These are phyloP conservation scores for Athrips mouffetella DNA, from an alignment of 2,888 invertebrate species.

Conservation along the genomic window DNA sequence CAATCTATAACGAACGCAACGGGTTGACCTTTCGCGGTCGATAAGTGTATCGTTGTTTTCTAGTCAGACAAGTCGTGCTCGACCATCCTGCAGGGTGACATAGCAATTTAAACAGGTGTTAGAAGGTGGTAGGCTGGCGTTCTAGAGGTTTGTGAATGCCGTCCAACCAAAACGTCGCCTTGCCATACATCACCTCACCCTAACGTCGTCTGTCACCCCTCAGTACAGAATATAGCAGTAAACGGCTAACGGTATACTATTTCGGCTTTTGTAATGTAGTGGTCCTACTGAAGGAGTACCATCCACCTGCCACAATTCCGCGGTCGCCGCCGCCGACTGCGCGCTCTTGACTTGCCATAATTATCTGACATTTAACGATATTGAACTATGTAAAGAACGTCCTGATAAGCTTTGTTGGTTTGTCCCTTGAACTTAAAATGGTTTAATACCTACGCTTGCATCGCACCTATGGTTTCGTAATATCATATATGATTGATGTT, in stretches of 20 bases:
- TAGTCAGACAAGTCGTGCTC: not conserved
- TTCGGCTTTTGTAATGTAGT: no score
- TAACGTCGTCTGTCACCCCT: no score
- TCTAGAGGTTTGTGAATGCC: no score
- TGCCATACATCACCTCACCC: no score
- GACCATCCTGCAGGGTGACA: no score
- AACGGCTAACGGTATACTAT: no score
- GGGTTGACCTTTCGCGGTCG: constrained; percentile 52
- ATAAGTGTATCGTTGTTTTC: not conserved
- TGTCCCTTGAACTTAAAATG: constrained; percentile 41
- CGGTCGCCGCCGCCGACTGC: not conserved
- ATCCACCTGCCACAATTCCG: no score
- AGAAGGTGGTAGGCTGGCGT: no score
- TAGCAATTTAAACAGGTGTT: no score
- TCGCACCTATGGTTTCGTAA: not conserved
- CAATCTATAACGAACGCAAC: constrained; percentile 55
- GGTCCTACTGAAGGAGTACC: no score
- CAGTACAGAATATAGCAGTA: no score
- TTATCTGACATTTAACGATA: constrained; percentile 50
- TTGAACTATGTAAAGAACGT: constrained; percentile 31
- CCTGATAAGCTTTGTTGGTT: constrained; percentile 16
- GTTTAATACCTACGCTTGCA: not conserved
- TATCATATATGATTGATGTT: not conserved
- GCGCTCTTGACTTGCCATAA: constrained; percentile 19
- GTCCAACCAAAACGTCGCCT: no score